Conservation (phyloP, 1,140 invertebrate species). For the Gonatopus flavifemur region DNA sequence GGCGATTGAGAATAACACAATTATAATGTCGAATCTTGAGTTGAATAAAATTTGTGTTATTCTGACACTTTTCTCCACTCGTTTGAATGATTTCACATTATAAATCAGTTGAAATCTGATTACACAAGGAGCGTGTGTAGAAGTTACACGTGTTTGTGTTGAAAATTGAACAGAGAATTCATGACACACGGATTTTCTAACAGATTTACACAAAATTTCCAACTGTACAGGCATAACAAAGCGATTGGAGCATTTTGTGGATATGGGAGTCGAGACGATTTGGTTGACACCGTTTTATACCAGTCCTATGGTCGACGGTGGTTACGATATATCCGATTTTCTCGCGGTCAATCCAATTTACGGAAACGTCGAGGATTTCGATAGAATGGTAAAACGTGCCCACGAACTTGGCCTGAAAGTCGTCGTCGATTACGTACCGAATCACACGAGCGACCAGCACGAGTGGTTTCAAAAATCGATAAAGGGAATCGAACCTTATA, state of each 20-base stretch:
- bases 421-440: conserved; percentile 62
- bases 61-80: too few relatives aligned
- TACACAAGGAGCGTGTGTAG: too few relatives aligned
- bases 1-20: too few relatives aligned
- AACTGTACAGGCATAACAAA: conserved; percentile 37
- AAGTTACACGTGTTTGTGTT: too few relatives aligned
- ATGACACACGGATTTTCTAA: background rate
- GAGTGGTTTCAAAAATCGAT: conserved; percentile 73
- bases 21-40: too few relatives aligned
- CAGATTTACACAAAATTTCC: background rate
- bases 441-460: conserved; percentile 73
- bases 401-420: conserved; percentile 44
- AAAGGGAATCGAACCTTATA: conserved; percentile 58
- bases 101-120: too few relatives aligned
- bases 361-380: conserved; percentile 65
- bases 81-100: too few relatives aligned
- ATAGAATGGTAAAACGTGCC: conserved; percentile 54
- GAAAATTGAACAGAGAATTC: too few relatives aligned
- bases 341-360: conserved; percentile 60
- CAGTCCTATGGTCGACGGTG: conserved; percentile 65
- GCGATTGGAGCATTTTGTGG: conserved; percentile 48
- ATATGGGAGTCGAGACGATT: conserved; percentile 55
- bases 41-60: too few relatives aligned
- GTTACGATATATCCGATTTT: conserved; percentile 64
- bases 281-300: conserved; percentile 67